Evolutionary conservation across 2,797 vertebrate genomes (phyloP), one percentile per base, ranked within the genome.

Genomic region (Leuciscus waleckii): DNA sequence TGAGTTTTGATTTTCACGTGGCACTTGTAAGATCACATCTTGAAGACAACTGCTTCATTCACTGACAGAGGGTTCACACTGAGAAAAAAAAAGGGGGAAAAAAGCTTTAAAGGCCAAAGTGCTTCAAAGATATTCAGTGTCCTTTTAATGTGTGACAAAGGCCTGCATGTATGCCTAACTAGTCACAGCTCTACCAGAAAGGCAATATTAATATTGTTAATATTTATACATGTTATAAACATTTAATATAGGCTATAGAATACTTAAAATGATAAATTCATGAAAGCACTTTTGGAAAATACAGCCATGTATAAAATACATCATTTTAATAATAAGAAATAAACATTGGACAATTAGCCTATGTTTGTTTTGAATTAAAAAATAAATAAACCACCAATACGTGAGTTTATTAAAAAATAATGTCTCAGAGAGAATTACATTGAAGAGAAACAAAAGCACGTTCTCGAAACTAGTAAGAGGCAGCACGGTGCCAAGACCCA

Each of bases 391-490:
- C 43, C 17, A 49, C 19, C 4, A 26, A 49, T 29, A 19, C 17
- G 7, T 4, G 23, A 46, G 2, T 35, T 35, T 11, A 14, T 37
- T 7, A 4, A 75, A 51, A 37, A 54, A 7, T 7, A 35, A 75
- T 35, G 29, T 32, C 21, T 6, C 29, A 21, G 26, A 75, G 17
- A 95, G 76, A 4, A 87, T 32, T 26, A 95, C 26, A 73, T 70
- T 94, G 83, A 95, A 95, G 2, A 95, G 89, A 21, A 96, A 87
- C 79, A 95, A 71, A 73, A 95, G 10, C 56, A 95, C 93, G 58
- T 94, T 95, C 76, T 91, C 93, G 10, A 94, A 91, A 74, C 89
- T 92, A 1, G 91, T 93, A 3, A 93, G 92, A 43, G 95, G 94
- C 81, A 96, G 39, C 14, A 93, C 90, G 0, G 87, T 87, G 78